A percentile compares a stretch with the other conserved stretches of the same genome.
Conservation (phyloP, 2,797 vertebrate species). For the Hippocampus kuda region DNA sequence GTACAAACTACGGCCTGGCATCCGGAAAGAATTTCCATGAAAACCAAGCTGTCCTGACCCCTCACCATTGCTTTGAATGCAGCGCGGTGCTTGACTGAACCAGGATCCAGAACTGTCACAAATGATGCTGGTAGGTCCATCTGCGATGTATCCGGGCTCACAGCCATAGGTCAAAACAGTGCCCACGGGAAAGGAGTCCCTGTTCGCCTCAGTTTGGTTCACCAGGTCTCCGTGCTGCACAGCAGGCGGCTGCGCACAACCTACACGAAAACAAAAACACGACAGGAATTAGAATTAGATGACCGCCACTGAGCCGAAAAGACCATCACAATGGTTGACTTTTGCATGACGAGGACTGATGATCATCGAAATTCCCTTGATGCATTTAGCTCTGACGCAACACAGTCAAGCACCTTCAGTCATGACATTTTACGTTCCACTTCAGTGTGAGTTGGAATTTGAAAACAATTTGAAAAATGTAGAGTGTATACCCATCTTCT, state of each 20-base stretch:
- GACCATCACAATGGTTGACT: neutral
- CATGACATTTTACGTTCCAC: neutral
- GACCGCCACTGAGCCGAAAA: neutral
- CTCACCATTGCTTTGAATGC: slow-evolving; percentile 59
- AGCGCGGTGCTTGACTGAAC: slow-evolving; percentile 59
- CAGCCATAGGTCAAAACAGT: slow-evolving; percentile 65
- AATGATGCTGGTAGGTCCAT: slow-evolving; percentile 57
- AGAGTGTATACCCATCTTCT: neutral
- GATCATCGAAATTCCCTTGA: neutral
- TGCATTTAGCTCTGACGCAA: neutral
- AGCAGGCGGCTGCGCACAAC: slow-evolving; percentile 57
- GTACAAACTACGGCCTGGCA: neutral
- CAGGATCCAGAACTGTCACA: slow-evolving; percentile 60
- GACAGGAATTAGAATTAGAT: slow-evolving; percentile 7
- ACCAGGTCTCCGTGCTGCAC: slow-evolving; percentile 61
- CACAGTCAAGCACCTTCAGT: neutral
- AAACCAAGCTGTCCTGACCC: neutral
- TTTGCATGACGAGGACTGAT: neutral
- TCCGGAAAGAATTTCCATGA: neutral
- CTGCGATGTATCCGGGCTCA: slow-evolving; percentile 59
- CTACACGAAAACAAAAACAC: slow-evolving; percentile 38
- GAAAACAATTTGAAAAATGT: neutral
- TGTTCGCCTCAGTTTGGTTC: slow-evolving; percentile 69
- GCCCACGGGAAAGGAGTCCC: slow-evolving; percentile 60
- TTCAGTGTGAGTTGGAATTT: neutral